Evolutionary conservation across 1,140 invertebrate species (phyloP), one percentile per base, ranked within the genome.

Genomic region (Akabosia matsudoensis): DNA sequence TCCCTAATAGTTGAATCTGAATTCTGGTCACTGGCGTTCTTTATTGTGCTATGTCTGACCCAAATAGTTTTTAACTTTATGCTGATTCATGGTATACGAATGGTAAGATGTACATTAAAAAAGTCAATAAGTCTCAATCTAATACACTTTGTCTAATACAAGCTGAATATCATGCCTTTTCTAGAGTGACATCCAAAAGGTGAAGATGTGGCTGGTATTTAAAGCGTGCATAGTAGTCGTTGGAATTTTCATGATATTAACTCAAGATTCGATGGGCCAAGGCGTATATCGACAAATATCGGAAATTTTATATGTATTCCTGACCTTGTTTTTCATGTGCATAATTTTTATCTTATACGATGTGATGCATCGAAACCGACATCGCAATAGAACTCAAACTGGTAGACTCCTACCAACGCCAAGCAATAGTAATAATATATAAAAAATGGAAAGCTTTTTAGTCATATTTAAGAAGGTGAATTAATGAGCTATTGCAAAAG

Each of bases 41-140:
- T 67, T n/a, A 67, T 67, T 13, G 30, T 67, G 7, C 30, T 67
- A 67, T 67, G 61, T n/a, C 13, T 67, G 10, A 67, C 28, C 7
- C 61, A 67, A 67, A 30, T 67, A 67, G n/a, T 67, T 30, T 67
- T 67, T n/a, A 67, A 67, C 28, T 67, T n/a, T n/a, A 16, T 67
- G 28, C 61, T 67, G 4, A 67, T 67, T 30, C 61, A 67, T 67
- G 61, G 61, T 16, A 67, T 67, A 28, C 61, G 61, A 2, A 67
- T 30, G 61, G 61, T 67, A 56, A 56, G 18, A 22, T 22, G n/a
- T 10, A 45, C 37, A 10, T 10, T 10, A 13, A n/a, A 56, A 56
- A 13, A 3, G 3, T 56, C 54, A 24, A 10, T 56, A 7, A 45
- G 37, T n/a, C 37, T 56, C 54, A 56, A 24, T 56, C 22, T 22